phyloP scores from a whole-genome alignment of 1,140 invertebrate species.

The Cephus cinctus region DNA sequence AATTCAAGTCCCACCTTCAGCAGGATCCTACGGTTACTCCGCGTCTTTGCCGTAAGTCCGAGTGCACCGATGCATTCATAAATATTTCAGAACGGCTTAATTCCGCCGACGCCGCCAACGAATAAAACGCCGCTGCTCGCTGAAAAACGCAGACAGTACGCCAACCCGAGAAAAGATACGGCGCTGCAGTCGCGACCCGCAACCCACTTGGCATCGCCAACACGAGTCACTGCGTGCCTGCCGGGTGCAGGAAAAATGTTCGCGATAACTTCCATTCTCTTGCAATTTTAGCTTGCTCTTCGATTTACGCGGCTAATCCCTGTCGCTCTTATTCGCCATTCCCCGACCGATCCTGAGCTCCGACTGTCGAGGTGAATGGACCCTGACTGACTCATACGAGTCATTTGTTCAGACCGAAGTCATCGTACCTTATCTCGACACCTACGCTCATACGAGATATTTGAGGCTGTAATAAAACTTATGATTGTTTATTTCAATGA shows the following conservation, averaged over 20 bases:
- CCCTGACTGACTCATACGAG: too few species aligned
- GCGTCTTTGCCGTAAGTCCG: slow-evolving; percentile 1
- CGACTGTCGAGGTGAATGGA: too few species aligned
- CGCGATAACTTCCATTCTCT: slow-evolving; percentile 38
- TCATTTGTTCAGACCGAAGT: too few species aligned
- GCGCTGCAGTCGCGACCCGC: slow-evolving; percentile 43
- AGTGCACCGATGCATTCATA: slow-evolving; percentile 55
- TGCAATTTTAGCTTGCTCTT: slow-evolving; percentile 12
- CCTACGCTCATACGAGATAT: too few species aligned
- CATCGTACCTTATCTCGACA: too few species aligned
- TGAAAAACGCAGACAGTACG: slow-evolving; percentile 51
- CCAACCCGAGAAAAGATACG: slow-evolving; percentile 40
- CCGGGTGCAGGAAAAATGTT: slow-evolving; percentile 34
- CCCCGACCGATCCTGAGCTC: too few species aligned
- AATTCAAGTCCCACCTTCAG: slow-evolving; percentile 29
- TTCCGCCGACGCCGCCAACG: slow-evolving; percentile 48
- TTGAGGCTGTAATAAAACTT: too few species aligned
- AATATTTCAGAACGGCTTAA: slow-evolving; percentile 59
- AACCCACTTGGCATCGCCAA: slow-evolving; percentile 37
- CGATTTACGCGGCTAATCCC: slow-evolving; percentile 42
- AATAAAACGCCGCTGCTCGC: slow-evolving; percentile 51
- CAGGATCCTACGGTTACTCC: background rate
- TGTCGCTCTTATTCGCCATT: slow-evolving; percentile 28
- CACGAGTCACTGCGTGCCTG: slow-evolving; percentile 39
- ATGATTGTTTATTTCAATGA: too few species aligned